Conservation (phyloP, 1,140 invertebrate species). For the Drosophila melanica region DNA sequence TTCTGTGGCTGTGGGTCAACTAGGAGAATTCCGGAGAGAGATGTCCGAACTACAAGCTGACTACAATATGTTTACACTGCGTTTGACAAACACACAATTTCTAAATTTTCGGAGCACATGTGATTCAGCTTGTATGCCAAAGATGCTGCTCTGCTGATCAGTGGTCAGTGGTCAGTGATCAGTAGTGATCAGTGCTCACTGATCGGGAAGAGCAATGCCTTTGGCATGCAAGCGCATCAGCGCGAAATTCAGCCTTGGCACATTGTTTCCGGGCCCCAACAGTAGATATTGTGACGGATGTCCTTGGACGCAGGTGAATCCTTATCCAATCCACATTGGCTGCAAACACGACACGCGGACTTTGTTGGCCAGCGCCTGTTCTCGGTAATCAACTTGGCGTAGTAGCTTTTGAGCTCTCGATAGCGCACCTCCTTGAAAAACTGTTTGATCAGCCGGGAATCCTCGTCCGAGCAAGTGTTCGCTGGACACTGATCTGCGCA, state of each 20-base stretch:
- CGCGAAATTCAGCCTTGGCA: neutral
- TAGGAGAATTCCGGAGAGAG: conserved; percentile 3
- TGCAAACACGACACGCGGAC: neutral
- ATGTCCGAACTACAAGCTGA: neutral
- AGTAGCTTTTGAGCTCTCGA: neutral
- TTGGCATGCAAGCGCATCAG: neutral
- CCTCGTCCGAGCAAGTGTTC: neutral
- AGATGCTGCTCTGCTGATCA: neutral
- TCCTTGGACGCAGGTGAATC: neutral
- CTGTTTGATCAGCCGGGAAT: neutral
- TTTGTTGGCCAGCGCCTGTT: neutral
- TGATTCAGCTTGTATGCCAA: neutral
- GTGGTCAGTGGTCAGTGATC: no score
- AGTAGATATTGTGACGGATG: neutral
- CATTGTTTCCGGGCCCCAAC: neutral
- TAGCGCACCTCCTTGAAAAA: neutral
- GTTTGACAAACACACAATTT: neutral
- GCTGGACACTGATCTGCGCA: neutral
- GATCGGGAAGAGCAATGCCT: neutral
- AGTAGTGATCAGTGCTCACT: no score
- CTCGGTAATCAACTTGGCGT: neutral
- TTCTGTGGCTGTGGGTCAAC: conserved; percentile 9
- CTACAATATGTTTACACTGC: neutral
- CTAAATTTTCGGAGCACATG: neutral
- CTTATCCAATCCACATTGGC: neutral